Evolutionary conservation across 2,888 invertebrate species (phyloP).

Genomic region (Steinernema carpocapsae): DNA sequence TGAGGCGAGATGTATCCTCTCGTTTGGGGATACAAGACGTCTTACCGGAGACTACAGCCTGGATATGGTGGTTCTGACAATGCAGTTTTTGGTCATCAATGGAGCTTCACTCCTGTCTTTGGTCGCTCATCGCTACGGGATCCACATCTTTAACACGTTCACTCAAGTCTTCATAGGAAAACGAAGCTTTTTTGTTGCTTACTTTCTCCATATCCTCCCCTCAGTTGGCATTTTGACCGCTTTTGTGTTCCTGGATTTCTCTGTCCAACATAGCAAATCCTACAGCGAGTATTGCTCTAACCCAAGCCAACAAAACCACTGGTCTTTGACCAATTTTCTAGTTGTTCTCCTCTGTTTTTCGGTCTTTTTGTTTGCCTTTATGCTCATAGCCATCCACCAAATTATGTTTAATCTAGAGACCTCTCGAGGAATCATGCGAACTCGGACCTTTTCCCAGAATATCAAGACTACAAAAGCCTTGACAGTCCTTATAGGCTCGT

Average conservation of each 20-base stretch:
- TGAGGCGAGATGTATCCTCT: not conserved
- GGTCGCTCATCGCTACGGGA: slow-evolving; percentile 23
- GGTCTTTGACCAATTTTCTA: not conserved
- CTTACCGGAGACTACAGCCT: slow-evolving; percentile 8
- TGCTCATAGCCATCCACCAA: slow-evolving; percentile 14
- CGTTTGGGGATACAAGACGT: not conserved
- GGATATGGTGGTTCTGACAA: slow-evolving; percentile 1
- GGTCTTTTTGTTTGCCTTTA: not conserved
- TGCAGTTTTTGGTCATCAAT: slow-evolving; percentile 6
- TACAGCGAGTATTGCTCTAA: not conserved
- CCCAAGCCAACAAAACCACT: not conserved
- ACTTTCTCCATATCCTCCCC: slow-evolving; percentile 11
- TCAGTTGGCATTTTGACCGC: not conserved
- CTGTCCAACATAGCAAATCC: not conserved
- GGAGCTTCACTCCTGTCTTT: slow-evolving; percentile 17
- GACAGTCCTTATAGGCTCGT: not conserved
- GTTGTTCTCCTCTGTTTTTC: not conserved
- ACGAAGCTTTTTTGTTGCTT: slow-evolving; percentile 8
- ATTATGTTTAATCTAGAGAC: not conserved
- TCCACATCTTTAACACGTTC: slow-evolving; percentile 16
- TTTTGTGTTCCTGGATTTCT: slow-evolving; percentile 22
- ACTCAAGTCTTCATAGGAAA: slow-evolving; percentile 19
- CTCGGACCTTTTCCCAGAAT: slow-evolving; percentile 16
- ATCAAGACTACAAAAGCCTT: slow-evolving; percentile 24
- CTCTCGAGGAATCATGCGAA: slow-evolving; percentile 24